These are phyloP conservation scores for Balanococcus diminutus DNA, from an alignment of 2,888 invertebrate species.

Conservation along the genomic window DNA sequence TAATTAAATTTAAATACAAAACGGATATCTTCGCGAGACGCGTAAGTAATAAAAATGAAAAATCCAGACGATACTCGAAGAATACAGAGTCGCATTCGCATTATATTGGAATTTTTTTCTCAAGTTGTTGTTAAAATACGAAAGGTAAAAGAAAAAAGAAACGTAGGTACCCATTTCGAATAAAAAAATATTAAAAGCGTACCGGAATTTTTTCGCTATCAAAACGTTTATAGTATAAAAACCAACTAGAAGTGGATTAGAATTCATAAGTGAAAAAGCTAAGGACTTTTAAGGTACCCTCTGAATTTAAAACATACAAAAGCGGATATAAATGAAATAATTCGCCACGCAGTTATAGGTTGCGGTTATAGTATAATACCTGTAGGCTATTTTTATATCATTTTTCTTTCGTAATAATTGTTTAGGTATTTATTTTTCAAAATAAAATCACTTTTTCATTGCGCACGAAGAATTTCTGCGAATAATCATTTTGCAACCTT, in stretches of 20 bases:
- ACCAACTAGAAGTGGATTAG: slow-evolving; percentile 22
- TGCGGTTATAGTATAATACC: no score
- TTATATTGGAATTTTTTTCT: not conserved
- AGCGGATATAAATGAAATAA: not conserved
- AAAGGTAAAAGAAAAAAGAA: not conserved
- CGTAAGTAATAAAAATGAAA: slow-evolving; percentile 26
- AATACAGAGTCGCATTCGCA: slow-evolving; percentile 12
- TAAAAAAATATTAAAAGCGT: slow-evolving; percentile 9
- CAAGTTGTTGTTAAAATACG: not conserved
- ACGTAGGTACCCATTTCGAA: slow-evolving; percentile 7
- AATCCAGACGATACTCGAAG: not conserved
- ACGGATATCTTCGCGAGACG: slow-evolving; percentile 15
- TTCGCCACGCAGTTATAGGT: not conserved
- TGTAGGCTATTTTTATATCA: not conserved
- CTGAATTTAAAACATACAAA: slow-evolving; percentile 11
- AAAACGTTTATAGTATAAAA: not conserved
- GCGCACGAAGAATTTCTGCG: not conserved
- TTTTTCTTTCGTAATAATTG: not conserved
- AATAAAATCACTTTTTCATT: not conserved
- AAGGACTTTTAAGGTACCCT: not conserved
- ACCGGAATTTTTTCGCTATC: not conserved
- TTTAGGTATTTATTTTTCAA: no score
- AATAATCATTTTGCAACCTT: no score
- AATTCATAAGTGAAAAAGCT: slow-evolving; percentile 17
- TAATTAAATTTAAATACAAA: slow-evolving; percentile 35